Base-by-base conservation (phyloP, 2,797 vertebrate species). In the Catostomus latipinnis region DNA sequence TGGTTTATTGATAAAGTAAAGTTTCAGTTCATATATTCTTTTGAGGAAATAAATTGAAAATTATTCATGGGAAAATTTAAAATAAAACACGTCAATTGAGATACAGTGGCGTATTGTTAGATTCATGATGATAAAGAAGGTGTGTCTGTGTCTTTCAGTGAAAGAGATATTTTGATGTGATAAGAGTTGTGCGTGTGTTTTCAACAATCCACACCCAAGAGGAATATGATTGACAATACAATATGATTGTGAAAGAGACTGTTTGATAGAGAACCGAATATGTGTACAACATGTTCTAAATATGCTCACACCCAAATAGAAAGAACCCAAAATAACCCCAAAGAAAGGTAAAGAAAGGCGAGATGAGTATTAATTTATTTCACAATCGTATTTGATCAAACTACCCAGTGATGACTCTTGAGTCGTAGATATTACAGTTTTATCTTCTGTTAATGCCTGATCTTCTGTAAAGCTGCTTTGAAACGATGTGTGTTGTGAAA, bases 191-290 rank as follows among this genome's bases (percentile, higher is more conserved):
- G 57, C 49, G 6, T 61, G 8, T 22, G 10, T 18, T 34, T 57
- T 3, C 16, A 14, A 62, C 10, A 54, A 18, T 71, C 76, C 76
- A 71, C 76, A 60, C 67, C 76, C 76, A 46, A 54, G 7, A 54
- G 22, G n/a, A 70, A 62, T 61, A 4, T 8, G n/a, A 16, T n/a
- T 18, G 6, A 54, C 34, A 34, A 62, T 14, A 54, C 22, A 46
- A 52, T 16, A 76, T 50, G 16, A 71, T 46, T 62, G 48, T 69
- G 57, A 70, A 70, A 58, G 16, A 13, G 1, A 4, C 3, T 34
- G 9, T 22, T 61, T 8, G 54, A 57, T 76, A 13, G 5, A 8
- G 22, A 13, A 34, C 6, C 66, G 62, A 54, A n/a, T n/a, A 34
- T 2, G 10, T 52, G 75, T 34, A 52, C 4, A 43, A 46, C 13